Conservation (phyloP, 2,113 vertebrate genomes). For the Otus sunia region DNA sequence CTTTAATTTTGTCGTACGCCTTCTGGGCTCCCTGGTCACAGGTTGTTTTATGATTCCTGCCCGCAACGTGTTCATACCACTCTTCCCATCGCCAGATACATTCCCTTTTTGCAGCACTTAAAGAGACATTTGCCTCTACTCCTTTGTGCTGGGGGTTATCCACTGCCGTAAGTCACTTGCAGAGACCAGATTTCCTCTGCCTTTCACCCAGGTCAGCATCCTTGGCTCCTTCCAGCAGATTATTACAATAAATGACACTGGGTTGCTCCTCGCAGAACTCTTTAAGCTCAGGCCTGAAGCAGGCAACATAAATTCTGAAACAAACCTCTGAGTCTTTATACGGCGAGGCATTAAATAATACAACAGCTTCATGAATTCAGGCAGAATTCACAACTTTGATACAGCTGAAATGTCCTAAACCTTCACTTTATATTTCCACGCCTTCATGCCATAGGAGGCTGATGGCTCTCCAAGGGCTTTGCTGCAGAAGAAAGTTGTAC, state of each 20-base stretch:
- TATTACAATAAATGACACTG: not conserved
- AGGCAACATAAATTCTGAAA: not conserved
- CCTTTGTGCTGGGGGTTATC: not conserved
- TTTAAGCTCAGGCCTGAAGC: not conserved
- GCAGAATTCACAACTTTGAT: not conserved
- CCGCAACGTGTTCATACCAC: fast-evolving
- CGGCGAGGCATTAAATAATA: not conserved
- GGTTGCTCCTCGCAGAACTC: not conserved
- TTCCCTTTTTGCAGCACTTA: not conserved
- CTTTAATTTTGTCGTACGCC: not conserved
- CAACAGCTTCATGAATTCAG: not conserved
- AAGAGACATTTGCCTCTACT: not conserved
- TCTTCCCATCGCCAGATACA: fast-evolving
- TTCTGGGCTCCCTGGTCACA: not conserved
- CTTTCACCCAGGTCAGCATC: not conserved
- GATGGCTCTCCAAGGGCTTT: not conserved
- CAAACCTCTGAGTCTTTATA: not conserved
- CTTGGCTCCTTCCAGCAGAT: not conserved
- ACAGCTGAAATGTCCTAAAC: not conserved
- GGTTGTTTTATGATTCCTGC: not conserved
- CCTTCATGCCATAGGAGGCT: not conserved
- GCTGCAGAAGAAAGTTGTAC: not conserved
- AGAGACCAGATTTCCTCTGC: not conserved
- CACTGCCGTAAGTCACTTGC: not conserved
- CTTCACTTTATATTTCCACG: not conserved